These are phyloP conservation scores for Meriones unguiculatus DNA, from an alignment of 2,113 vertebrate species.

Conservation along the genomic window DNA sequence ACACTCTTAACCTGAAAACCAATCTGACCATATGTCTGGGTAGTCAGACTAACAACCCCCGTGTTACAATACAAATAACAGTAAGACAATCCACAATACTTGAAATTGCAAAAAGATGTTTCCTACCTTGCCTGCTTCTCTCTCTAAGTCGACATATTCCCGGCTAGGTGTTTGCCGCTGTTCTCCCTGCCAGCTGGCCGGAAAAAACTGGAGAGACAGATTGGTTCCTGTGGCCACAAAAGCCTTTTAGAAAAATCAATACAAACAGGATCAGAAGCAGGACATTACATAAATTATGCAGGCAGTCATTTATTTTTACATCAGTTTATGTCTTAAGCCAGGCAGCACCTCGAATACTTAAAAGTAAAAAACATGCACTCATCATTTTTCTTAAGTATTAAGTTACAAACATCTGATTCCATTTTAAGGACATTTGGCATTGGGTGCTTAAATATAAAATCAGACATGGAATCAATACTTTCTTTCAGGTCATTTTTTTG, in stretches of 20 bases:
- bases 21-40: constrained; percentile 22
- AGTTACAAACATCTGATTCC: constrained; percentile 99
- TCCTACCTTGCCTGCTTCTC: constrained; percentile 98
- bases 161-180: constrained; percentile 97
- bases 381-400: constrained; percentile 98
- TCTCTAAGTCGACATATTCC: constrained; percentile 99
- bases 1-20: constrained; percentile 34
- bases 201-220: constrained; percentile 99
- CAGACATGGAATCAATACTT: constrained; percentile 89
- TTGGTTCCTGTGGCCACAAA: constrained; percentile 99
- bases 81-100: constrained; percentile 60
- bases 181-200: constrained; percentile 98
- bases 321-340: constrained; percentile 90
- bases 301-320: constrained; percentile 95
- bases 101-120: constrained; percentile 74
- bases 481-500: constrained; percentile 89
- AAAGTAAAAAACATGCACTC: constrained; percentile 93
- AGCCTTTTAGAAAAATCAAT: constrained; percentile 99
- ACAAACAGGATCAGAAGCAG: constrained; percentile 97
- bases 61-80: constrained; percentile 60
- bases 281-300: constrained; percentile 98
- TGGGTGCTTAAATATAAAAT: constrained; percentile 89
- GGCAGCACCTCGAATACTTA: constrained; percentile 88
- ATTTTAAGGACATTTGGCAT: constrained; percentile 94
- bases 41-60: constrained; percentile 34